Evolutionary conservation across 2,113 vertebrate genomes (phyloP).

Genomic region (Empidonax traillii): DNA sequence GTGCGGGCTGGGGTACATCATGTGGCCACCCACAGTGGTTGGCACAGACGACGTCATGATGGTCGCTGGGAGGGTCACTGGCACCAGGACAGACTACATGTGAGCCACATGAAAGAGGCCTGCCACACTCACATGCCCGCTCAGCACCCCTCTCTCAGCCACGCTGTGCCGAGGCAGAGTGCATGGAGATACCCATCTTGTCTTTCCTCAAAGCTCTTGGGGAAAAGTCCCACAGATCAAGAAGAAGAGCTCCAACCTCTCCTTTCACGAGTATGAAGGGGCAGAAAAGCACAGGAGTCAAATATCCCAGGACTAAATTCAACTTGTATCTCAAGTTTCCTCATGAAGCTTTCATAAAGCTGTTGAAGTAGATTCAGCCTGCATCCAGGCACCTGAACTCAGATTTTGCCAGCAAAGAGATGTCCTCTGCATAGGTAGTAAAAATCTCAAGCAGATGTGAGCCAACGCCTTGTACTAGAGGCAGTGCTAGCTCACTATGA

Average conservation of each 20-base stretch:
- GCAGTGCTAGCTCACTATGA: neutral
- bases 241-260: neutral
- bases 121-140: neutral
- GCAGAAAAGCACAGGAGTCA: neutral
- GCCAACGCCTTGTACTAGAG: neutral
- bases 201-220: neutral
- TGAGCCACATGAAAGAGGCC: neutral
- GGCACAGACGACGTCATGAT: slow-evolving; percentile 96
- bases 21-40: slow-evolving; percentile 94
- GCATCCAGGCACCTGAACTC: neutral
- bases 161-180: neutral
- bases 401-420: neutral
- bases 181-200: neutral
- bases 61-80: slow-evolving; percentile 94
- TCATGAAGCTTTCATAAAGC: neutral
- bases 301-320: neutral
- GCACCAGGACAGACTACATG: slow-evolving; percentile 30
- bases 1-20: slow-evolving; percentile 97
- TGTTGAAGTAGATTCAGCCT: neutral
- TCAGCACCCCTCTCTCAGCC: neutral
- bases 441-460: neutral
- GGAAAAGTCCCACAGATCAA: neutral
- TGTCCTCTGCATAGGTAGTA: neutral
- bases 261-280: neutral
- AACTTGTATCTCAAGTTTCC: neutral